Evolutionary conservation across 1,140 invertebrate species (phyloP), one percentile per base, ranked within the genome.

Genomic region (Leptopilina boulardi): DNA sequence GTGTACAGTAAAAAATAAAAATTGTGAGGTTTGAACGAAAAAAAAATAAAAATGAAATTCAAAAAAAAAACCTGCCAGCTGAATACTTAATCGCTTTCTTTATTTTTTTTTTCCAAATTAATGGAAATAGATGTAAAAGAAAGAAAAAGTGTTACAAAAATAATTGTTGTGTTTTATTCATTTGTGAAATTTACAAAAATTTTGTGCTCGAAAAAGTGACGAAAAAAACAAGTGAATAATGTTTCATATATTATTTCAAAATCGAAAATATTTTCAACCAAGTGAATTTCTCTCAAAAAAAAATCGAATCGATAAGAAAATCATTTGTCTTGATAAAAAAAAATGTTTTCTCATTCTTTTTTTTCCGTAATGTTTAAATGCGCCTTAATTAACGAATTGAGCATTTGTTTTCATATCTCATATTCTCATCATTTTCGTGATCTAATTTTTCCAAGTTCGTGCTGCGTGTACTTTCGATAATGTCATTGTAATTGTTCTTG

Each of bases 401-500:
- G 9, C 5, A 1, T 38, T 38, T 38, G 18, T 51, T 51, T n/a
- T 8, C n/a, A 51, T 51, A 51, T 51, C 47, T 51, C n/a, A 51
- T 18, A 51, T 51, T n/a, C 11, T n/a, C 26, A 34, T 66, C 23
- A n/a, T 34, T 66, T 66, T 66, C 13, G 26, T 66, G 13, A 30
- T 6, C 23, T 66, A 30, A 30, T 66, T 66, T 66, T 13, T 34
- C 59, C 23, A 34, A 54, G 21, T 66, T 30, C 59, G 59, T 66
- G 59, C 59, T 15, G 26, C 30, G 26, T 66, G 26, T 26, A 66
- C 59, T 66, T 66, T 66, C 59, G 23, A 66, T 66, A 66, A 66
- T 66, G 59, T 66, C 59, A 66, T 66, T 66, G 59, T 66, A 66
- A 66, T 66, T 66, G 59, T 23, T 66, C 59, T 11, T 66, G 11